These are phyloP conservation scores for Reticulitermes lucifugus DNA, from an alignment of 2,888 invertebrate species.

Conservation along the genomic window DNA sequence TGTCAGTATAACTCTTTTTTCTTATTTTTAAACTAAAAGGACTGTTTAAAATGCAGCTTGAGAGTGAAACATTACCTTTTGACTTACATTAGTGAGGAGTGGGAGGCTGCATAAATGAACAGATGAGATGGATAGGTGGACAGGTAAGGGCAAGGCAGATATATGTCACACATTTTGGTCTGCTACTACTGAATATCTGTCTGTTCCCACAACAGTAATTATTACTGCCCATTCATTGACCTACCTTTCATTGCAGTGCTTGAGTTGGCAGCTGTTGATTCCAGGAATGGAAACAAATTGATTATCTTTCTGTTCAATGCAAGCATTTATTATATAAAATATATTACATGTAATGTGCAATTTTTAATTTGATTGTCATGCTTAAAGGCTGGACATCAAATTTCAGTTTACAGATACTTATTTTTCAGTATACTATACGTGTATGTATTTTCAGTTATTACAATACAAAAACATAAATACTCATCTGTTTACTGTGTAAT, in stretches of 20 bases:
- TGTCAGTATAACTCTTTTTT: too few species aligned
- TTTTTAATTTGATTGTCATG: neutral
- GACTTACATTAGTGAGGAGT: too few species aligned
- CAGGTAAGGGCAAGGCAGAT: too few species aligned
- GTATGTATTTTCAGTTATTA: conserved; percentile 5
- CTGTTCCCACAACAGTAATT: too few species aligned
- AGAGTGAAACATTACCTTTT: too few species aligned
- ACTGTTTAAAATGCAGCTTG: too few species aligned
- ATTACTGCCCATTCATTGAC: neutral
- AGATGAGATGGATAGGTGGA: too few species aligned
- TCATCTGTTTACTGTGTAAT: conserved; percentile 28
- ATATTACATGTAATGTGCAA: conserved; percentile 4
- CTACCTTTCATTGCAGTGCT: neutral
- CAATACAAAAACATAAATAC: conserved; percentile 20
- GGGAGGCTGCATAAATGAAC: too few species aligned
- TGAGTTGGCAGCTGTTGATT: conserved; percentile 24
- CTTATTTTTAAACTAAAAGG: too few species aligned
- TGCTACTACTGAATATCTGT: neutral
- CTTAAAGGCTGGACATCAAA: neutral
- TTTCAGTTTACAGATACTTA: neutral
- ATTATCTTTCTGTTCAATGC: neutral
- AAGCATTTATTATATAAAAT: conserved; percentile 16
- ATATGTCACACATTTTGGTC: neutral
- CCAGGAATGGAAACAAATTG: neutral
- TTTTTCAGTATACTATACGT: neutral